Conservation (phyloP, 2,113 vertebrate species). For the Gopherus evgoodei region DNA sequence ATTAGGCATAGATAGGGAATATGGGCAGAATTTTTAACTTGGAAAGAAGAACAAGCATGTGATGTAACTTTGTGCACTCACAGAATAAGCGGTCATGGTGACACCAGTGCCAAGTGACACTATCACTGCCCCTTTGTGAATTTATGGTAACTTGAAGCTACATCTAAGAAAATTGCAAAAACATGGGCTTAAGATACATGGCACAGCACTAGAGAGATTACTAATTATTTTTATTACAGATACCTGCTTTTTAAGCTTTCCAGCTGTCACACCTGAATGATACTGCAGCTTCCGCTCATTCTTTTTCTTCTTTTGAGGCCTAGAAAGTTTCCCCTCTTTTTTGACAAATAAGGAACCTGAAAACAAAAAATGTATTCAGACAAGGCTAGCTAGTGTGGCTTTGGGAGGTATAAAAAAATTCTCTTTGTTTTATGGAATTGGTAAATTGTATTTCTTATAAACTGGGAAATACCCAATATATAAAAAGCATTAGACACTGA, state of each 20-base stretch:
- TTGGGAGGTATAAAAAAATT: neutral
- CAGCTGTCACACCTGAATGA: constrained; percentile 46
- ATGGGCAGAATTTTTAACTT: neutral
- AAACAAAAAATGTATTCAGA: neutral
- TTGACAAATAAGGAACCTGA: constrained; percentile 49
- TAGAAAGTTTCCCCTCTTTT: constrained; percentile 49
- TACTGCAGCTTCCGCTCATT: neutral
- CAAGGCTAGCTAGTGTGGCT: neutral
- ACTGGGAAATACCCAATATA: neutral
- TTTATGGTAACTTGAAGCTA: constrained; percentile 19
- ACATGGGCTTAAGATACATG: neutral
- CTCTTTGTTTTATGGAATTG: neutral
- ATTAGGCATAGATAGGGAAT: neutral
- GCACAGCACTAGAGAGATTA: neutral
- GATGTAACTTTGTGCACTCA: neutral
- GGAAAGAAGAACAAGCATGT: neutral
- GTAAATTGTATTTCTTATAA: neutral
- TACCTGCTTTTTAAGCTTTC: constrained; percentile 69
- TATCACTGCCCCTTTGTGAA: constrained; percentile 6
- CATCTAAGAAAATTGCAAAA: neutral
- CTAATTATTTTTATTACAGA: neutral
- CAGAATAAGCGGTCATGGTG: neutral
- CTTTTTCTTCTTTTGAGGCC: constrained; percentile 55
- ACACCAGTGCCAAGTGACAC: neutral
- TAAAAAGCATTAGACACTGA: neutral